These are phyloP conservation scores for Talpa occidentalis DNA, from an alignment of 2,113 vertebrate species.

Conservation along the genomic window DNA sequence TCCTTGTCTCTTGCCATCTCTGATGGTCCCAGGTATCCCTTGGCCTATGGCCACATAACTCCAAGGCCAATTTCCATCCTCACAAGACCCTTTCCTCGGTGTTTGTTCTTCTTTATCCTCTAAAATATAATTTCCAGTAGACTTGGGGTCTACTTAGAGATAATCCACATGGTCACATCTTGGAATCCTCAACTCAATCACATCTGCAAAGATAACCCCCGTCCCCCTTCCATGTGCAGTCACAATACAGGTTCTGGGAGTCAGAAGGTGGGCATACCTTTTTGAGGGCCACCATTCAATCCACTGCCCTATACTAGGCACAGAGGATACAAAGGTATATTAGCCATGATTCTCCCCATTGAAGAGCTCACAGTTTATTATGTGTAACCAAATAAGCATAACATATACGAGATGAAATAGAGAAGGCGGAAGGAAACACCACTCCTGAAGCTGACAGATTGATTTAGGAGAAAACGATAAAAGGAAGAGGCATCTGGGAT, in stretches of 20 bases:
- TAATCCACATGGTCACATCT: neutral
- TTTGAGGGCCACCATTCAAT: neutral
- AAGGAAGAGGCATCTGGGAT: neutral
- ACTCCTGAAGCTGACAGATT: neutral
- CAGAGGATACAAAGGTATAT: neutral
- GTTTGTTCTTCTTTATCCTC: neutral
- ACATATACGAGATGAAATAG: neutral
- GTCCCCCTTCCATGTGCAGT: neutral
- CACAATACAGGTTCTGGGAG: neutral
- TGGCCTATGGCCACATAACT: too few relatives aligned
- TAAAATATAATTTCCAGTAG: neutral
- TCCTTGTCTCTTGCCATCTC: neutral
- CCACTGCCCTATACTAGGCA: neutral
- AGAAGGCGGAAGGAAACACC: neutral
- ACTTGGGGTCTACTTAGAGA: neutral
- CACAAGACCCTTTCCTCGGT: neutral
- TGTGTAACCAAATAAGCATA: neutral
- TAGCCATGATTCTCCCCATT: neutral
- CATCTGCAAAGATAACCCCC: neutral
- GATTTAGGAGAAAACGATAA: neutral
- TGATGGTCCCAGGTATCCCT: accelerated
- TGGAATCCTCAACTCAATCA: neutral
- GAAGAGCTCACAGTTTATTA: neutral
- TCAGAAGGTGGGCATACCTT: neutral
- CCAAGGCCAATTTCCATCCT: neutral